Conservation (phyloP, 2,797 vertebrate genomes). For the Schizopygopsis malacanthus region DNA sequence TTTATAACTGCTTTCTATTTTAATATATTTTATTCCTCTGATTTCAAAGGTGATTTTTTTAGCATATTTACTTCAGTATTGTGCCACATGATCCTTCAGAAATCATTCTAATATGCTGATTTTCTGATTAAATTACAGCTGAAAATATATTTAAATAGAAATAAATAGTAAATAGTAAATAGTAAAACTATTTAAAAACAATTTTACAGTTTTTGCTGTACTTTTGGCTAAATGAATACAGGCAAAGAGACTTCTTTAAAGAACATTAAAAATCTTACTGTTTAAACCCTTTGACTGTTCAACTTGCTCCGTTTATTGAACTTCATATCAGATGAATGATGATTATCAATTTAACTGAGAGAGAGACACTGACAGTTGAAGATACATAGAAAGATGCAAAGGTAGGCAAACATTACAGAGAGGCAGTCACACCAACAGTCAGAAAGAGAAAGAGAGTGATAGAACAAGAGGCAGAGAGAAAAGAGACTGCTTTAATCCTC, state of each 20-base stretch:
- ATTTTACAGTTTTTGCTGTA: neutral
- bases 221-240: too few relatives aligned
- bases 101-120: too few relatives aligned
- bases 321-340: neutral
- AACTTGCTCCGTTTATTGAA: neutral
- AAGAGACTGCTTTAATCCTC: conserved; percentile 37
- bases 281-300: neutral
- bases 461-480: neutral
- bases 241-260: too few relatives aligned
- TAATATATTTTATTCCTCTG: too few relatives aligned
- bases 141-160: neutral
- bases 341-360: neutral
- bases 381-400: neutral
- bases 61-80: too few relatives aligned
- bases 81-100: too few relatives aligned
- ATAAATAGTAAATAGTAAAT: too few relatives aligned
- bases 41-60: too few relatives aligned
- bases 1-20: too few relatives aligned
- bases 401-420: neutral
- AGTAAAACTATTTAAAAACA: neutral
- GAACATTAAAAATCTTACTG: neutral
- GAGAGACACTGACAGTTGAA: neutral
- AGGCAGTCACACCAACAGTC: neutral
- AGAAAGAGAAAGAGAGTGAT: conserved; percentile 18
- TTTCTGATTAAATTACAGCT: neutral